These are phyloP conservation scores for Denticeps clupeoides DNA, from an alignment of 2,797 vertebrate genomes.

Conservation along the genomic window DNA sequence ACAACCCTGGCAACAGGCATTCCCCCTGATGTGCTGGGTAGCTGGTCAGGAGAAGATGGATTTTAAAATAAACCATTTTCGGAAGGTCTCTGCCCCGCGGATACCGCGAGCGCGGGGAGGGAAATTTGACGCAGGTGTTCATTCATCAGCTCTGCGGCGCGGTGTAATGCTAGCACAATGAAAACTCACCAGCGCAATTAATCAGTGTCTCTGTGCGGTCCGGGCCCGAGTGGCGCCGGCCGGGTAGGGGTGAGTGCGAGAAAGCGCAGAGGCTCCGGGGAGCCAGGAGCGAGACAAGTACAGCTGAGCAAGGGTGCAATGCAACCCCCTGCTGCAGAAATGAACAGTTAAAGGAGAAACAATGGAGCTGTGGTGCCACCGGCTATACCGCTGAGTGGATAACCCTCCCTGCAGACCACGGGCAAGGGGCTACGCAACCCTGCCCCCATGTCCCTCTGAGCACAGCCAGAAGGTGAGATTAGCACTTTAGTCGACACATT, in stretches of 20 bases:
- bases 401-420: no score
- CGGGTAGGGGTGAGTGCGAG: no score
- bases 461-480: neutral
- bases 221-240: no score
- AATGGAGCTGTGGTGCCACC: slow-evolving; percentile 9
- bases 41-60: slow-evolving; percentile 9
- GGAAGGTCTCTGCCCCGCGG: neutral
- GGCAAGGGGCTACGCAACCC: no score
- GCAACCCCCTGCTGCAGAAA: slow-evolving; percentile 10
- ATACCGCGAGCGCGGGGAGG: neutral
- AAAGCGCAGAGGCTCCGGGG: no score
- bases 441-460: no score
- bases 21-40: neutral
- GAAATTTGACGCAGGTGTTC: slow-evolving; percentile 9
- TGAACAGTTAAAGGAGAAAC: slow-evolving; percentile 21
- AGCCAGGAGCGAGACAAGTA: slow-evolving; percentile 25
- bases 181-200: slow-evolving; percentile 39
- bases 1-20: no score
- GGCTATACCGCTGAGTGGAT: no score
- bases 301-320: slow-evolving; percentile 31
- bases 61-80: slow-evolving; percentile 4
- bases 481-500: no score
- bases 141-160: slow-evolving; percentile 38
- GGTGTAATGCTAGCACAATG: slow-evolving; percentile 42
- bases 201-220: slow-evolving; percentile 29